A percentile compares a stretch with the other conserved stretches of the same genome.
Conservation (phyloP, 92 coral and sea anemone genomes). For the Porites lobata region DNA sequence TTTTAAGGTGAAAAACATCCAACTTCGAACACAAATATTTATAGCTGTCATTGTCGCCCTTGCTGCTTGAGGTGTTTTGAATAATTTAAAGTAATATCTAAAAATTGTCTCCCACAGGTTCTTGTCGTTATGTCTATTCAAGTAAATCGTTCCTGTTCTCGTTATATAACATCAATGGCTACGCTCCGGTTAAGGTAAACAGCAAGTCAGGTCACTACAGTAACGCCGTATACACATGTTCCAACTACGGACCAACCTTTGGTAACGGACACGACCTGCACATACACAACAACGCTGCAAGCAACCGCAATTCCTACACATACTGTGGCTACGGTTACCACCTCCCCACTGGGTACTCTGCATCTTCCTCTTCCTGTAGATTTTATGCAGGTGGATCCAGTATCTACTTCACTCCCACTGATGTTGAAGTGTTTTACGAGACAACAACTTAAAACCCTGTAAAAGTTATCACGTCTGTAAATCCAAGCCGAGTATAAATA, state of each 20-base stretch:
- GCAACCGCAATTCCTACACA: accelerated
- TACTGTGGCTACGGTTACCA: accelerated
- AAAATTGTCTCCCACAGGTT: background rate
- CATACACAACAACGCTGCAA: background rate
- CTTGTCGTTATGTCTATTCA: background rate
- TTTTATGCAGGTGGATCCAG: background rate
- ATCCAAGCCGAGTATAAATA: background rate
- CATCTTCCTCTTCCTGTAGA: background rate
- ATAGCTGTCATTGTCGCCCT: too few relatives aligned
- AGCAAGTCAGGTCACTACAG: background rate
- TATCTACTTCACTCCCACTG: background rate
- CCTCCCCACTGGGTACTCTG: background rate
- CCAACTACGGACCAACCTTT: background rate
- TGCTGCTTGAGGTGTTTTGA: too few relatives aligned
- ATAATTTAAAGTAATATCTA: too few relatives aligned
- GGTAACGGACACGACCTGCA: background rate
- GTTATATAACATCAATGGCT: background rate
- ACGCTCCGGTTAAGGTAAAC: background rate
- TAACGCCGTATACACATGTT: background rate
- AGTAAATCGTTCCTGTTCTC: background rate
- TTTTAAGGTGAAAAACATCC: too few relatives aligned
- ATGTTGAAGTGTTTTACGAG: background rate
- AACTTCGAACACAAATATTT: too few relatives aligned
- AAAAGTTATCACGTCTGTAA: background rate
- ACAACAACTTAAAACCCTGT: background rate